Evolutionary conservation across 1,140 invertebrate genomes (phyloP).

Genomic region (Ceratina australensis): DNA sequence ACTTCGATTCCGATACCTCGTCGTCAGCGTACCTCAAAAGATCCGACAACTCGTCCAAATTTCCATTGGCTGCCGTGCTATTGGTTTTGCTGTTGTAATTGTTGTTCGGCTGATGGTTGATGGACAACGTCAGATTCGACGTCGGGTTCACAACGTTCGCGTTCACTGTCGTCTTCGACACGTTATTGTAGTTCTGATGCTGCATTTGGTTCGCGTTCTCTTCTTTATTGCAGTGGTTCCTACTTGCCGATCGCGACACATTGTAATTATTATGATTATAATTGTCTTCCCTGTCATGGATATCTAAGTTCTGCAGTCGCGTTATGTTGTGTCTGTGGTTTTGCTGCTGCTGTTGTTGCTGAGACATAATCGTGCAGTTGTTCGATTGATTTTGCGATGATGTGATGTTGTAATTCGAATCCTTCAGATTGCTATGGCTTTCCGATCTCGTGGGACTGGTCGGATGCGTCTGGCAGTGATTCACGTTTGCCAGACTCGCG

Average conservation of each 20-base stretch:
- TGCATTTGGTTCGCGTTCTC: constrained; percentile 80
- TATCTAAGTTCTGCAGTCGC: constrained; percentile 71
- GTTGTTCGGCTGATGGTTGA: constrained; percentile 75
- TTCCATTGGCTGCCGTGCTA: constrained; percentile 72
- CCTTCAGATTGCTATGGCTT: constrained; percentile 77
- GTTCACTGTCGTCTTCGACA: constrained; percentile 77
- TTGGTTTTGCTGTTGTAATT: constrained; percentile 70
- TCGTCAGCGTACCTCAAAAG: constrained; percentile 81
- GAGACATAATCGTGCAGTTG: constrained; percentile 58
- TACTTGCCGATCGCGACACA: constrained; percentile 69
- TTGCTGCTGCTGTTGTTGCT: constrained; percentile 65
- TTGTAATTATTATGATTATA: constrained; percentile 77
- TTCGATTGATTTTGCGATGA: constrained; percentile 65
- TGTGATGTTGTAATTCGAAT: constrained; percentile 78
- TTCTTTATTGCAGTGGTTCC: constrained; percentile 76
- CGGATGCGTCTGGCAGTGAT: constrained; percentile 75
- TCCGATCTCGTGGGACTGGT: constrained; percentile 76
- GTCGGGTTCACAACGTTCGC: constrained; percentile 71
- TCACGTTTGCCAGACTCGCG: constrained; percentile 81
- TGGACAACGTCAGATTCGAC: constrained; percentile 70
- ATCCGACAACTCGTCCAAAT: constrained; percentile 87
- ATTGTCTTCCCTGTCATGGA: constrained; percentile 75
- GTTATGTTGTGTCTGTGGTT: constrained; percentile 70
- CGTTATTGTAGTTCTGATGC: constrained; percentile 77
- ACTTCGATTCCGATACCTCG: constrained; percentile 77